phyloP scores from a whole-genome alignment of 2,797 vertebrate genomes.

The Falco berigora region DNA sequence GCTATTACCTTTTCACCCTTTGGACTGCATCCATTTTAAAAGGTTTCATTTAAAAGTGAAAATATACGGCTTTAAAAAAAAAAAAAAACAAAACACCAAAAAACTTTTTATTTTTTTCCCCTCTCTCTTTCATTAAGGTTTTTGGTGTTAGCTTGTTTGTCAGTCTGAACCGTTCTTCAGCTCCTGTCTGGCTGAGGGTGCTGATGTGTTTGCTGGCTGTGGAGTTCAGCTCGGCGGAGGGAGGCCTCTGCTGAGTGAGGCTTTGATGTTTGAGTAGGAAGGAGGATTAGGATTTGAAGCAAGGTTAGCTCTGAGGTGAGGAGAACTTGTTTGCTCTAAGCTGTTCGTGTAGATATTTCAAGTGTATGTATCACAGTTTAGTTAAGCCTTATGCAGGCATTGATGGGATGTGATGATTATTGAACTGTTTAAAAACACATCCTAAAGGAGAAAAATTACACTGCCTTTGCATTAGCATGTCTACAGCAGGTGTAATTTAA shows the following conservation, averaged over 20 bases:
- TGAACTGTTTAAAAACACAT: background rate
- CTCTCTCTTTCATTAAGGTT: background rate
- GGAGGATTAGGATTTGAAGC: background rate
- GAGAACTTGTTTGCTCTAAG: background rate
- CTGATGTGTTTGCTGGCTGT: background rate
- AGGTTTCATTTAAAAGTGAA: background rate
- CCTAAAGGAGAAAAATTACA: background rate
- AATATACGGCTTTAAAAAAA: background rate
- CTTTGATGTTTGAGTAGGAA: background rate
- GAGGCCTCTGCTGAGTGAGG: background rate
- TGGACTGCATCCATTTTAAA: background rate
- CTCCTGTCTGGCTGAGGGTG: background rate
- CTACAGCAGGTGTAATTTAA: slow-evolving; percentile 38
- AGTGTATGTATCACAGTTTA: background rate
- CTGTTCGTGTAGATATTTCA: background rate
- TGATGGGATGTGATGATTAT: background rate
- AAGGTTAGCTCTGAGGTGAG: background rate
- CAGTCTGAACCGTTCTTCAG: background rate
- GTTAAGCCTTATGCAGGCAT: background rate
- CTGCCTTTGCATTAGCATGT: background rate
- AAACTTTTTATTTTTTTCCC: background rate
- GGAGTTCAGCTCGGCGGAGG: background rate
- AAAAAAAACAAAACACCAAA: background rate
- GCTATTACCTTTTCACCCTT: background rate
- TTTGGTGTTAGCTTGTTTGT: background rate